phyloP scores from a whole-genome alignment of 2,888 invertebrate species.

The Eilema depressum region DNA sequence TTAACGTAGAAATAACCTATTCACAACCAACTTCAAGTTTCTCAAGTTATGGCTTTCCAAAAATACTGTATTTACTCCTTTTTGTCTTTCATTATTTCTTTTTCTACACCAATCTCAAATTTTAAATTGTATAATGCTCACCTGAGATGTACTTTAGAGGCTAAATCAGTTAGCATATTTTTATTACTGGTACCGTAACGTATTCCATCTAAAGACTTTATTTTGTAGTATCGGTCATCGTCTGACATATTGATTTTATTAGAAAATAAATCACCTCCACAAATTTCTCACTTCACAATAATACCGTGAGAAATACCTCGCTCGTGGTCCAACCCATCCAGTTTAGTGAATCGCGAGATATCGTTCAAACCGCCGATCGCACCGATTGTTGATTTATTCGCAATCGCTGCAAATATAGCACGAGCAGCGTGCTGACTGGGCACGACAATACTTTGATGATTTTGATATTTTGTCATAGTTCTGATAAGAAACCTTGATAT shows the following conservation, averaged over 20 bases:
- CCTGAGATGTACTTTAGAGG: too few relatives aligned
- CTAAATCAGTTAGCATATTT: too few relatives aligned
- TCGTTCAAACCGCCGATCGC: conserved; percentile 58
- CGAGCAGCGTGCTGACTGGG: conserved; percentile 53
- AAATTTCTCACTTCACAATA: conserved; percentile 45
- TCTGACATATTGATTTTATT: background rate
- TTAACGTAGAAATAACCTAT: too few relatives aligned
- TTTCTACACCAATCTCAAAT: too few relatives aligned
- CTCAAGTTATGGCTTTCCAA: too few relatives aligned
- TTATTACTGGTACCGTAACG: too few relatives aligned
- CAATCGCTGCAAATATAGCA: conserved; percentile 53
- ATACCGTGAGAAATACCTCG: conserved; percentile 69
- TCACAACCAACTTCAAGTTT: too few relatives aligned
- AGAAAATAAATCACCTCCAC: conserved; percentile 11
- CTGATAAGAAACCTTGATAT: conserved; percentile 6
- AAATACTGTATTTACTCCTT: too few relatives aligned
- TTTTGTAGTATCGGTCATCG: too few relatives aligned
- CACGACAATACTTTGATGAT: conserved; percentile 48
- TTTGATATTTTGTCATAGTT: conserved; percentile 12
- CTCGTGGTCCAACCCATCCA: conserved; percentile 66
- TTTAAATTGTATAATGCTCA: too few relatives aligned
- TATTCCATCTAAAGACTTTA: too few relatives aligned
- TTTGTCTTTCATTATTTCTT: too few relatives aligned
- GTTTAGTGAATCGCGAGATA: conserved; percentile 73
- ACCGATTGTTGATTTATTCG: conserved; percentile 66